These are phyloP conservation scores for Platyura marginata DNA, from an alignment of 1,140 invertebrate species.

Conservation along the genomic window DNA sequence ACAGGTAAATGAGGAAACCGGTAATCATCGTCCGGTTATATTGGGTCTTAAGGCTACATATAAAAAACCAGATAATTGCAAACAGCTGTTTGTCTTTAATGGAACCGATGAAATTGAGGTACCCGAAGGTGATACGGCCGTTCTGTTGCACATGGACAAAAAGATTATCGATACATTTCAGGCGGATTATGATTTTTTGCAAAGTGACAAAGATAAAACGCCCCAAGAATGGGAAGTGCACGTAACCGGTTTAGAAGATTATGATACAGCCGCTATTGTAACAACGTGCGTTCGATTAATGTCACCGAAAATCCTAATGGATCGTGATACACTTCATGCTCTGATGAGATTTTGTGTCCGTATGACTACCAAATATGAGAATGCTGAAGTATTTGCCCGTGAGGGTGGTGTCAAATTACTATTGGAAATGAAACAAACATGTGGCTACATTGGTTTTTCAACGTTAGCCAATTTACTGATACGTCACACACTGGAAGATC, in stretches of 20 bases:
- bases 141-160: background rate
- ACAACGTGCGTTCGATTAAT: conserved; percentile 54
- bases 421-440: conserved; percentile 48
- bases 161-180: background rate
- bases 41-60: conserved; percentile 30
- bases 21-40: conserved; percentile 66
- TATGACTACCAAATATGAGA: conserved; percentile 55
- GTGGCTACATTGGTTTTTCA: conserved; percentile 57
- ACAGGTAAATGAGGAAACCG: conserved; percentile 66
- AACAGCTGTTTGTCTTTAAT: background rate
- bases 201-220: background rate
- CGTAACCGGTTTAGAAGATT: conserved; percentile 12
- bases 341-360: conserved; percentile 58
- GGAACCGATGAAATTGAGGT: background rate
- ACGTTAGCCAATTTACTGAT: conserved; percentile 66
- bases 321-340: conserved; percentile 62
- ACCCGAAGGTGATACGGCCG: background rate
- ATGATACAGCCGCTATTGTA: conserved; percentile 22
- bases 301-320: conserved; percentile 37
- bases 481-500: conserved; percentile 69
- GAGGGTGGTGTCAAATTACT: conserved; percentile 55
- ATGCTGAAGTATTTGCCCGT: conserved; percentile 55
- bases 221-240: background rate
- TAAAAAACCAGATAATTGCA: background rate
- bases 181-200: background rate